Base-by-base conservation (phyloP, 2,888 invertebrate genomes). In the Apamea crenata region DNA sequence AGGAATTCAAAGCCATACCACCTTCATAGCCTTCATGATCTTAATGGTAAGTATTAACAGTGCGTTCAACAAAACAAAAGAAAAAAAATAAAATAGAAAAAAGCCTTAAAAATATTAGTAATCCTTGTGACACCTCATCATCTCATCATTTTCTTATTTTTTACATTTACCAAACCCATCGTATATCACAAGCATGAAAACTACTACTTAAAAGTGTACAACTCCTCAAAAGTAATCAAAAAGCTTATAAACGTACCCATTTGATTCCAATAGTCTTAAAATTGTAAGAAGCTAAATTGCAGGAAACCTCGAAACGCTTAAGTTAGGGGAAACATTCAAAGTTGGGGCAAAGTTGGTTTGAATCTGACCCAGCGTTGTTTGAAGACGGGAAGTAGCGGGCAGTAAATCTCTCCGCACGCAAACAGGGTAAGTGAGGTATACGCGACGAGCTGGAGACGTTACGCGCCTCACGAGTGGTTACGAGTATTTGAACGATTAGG, bases 361-460 rank as follows among this genome's bases (percentile, higher is more conserved):
- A 67, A 72, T 84, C 63, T 80, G 76, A 79, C 32, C 69, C 75
- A 32, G 72, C 56, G 79, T 59, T 63, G 78, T 78, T 83, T 75
- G 84, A 72, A 56, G 61, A 76, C 74, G 80, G 80, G 71, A 79
- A 87, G 76, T 86, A 77, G 66, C 76, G 61, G 84, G n/a, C 80
- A 80, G 76, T 84, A 80, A 85, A 85, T 85, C 84, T 80, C 73
- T 36, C 21, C 56, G 76, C 80, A 85, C 80, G 87, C 85, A 80
- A 77, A 40, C 40, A 40, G 40, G 40, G 36, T 36, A 5, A 74
- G 80, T 71, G 84, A 85, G 79, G 68, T 80, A 65, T 61, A 80
- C 56, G 65, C 68, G 4, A 12, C 81, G 44, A 50, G 25, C n/a
- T 59, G 6, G 29, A 32, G 66, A 61, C 68, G 69, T 40, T 68